These are phyloP conservation scores for Toxotes lorentzi DNA, from an alignment of 2,797 vertebrate genomes.

Conservation along the genomic window DNA sequence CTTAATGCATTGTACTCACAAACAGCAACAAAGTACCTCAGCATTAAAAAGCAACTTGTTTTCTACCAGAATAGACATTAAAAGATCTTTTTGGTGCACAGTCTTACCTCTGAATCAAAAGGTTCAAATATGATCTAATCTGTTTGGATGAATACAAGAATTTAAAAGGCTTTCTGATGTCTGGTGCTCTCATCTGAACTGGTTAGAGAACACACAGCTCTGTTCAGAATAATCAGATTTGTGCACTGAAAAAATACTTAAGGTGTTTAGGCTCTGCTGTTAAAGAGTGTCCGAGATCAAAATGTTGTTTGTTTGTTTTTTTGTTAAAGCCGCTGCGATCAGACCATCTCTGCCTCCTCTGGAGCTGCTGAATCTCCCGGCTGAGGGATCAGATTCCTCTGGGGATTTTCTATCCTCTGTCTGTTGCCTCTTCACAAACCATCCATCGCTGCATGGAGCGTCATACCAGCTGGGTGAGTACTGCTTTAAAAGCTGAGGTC, in stretches of 20 bases:
- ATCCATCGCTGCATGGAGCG: too few relatives aligned
- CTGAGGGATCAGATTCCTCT: too few relatives aligned
- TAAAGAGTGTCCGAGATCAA: not conserved
- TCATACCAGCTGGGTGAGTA: too few relatives aligned
- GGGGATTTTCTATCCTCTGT: too few relatives aligned
- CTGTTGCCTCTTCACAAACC: too few relatives aligned
- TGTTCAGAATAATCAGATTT: slow-evolving; percentile 30
- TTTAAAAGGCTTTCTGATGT: slow-evolving; percentile 18
- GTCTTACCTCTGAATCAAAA: slow-evolving; percentile 26
- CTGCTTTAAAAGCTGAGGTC: too few relatives aligned
- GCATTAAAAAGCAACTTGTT: slow-evolving; percentile 1
- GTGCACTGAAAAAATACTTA: not conserved
- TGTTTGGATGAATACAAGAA: slow-evolving; percentile 29
- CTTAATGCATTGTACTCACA: not conserved
- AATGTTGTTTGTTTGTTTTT: not conserved
- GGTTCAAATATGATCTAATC: slow-evolving; percentile 34
- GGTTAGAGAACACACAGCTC: not conserved
- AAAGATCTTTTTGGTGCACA: not conserved
- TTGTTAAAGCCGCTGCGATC: not conserved
- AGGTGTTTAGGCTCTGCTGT: not conserved
- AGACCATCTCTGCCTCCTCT: not conserved
- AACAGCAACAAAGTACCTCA: not conserved
- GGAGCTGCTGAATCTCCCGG: not conserved
- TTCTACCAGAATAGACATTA: not conserved
- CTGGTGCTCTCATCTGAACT: slow-evolving; percentile 7